Conservation (phyloP, 2,888 invertebrate species). For the Aelia acuminata region DNA sequence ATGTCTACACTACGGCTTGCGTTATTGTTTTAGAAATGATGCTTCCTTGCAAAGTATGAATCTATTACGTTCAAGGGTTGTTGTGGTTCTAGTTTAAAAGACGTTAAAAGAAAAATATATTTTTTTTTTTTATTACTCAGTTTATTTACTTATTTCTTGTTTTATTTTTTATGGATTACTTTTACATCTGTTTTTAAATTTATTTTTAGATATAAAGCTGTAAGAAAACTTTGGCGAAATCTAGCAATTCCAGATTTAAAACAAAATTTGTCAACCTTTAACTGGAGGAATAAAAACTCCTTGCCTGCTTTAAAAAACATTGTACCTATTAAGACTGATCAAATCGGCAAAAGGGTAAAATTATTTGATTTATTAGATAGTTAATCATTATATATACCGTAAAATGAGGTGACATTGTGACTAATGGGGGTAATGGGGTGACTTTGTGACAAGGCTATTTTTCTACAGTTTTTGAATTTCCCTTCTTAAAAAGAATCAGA, state of each 20-base stretch:
- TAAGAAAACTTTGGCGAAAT: conserved; percentile 51
- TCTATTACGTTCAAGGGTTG: no score
- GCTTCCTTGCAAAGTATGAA: no score
- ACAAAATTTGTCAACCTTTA: conserved; percentile 51
- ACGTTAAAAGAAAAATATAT: no score
- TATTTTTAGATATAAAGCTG: conserved; percentile 56
- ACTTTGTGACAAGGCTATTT: no score
- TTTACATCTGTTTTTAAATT: neutral
- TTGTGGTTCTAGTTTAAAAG: no score
- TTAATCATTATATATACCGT: neutral
- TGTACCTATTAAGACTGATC: neutral
- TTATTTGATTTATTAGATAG: neutral
- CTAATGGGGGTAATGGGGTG: no score
- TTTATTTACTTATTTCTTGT: neutral
- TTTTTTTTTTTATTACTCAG: no score
- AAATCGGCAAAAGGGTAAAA: neutral
- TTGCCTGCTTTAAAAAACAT: conserved; percentile 37
- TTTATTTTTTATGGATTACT: neutral
- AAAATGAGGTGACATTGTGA: no score
- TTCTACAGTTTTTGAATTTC: no score
- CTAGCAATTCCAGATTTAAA: conserved; percentile 57
- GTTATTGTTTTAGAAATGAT: no score
- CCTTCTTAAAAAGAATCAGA: no score
- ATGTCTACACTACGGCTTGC: no score
- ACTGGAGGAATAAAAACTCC: conserved; percentile 52